Evolutionary conservation across 2,113 vertebrate species (phyloP), one percentile per base, ranked within the genome.

Genomic region (Athene cunicularia): DNA sequence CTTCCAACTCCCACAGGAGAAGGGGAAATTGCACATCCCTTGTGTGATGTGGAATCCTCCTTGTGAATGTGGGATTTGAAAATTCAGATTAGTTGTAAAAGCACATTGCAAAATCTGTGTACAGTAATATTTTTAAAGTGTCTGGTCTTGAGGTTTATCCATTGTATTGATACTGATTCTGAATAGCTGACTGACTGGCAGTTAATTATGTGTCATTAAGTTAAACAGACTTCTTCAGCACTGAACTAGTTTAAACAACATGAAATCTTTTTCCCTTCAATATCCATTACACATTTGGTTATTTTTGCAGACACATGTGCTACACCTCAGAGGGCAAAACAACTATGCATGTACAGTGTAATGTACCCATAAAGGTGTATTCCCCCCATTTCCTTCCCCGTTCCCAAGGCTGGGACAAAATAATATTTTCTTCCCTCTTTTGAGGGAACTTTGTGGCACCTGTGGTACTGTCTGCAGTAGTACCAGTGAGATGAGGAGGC

Each of bases 41-140:
- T 39, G 6, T 59, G 47, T 59, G 32, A 20, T 24, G 16, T 37
- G 26, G 19, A 17, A 73, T 70, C 35, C 33, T 90, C 9, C 50
- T 30, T 64, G 12, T 2, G 0, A 47, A 50, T 16, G 5, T 5
- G 4, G 33, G 3, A 35, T 50, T 67, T 0, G 4, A 87, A 84
- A 85, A 37, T 32, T 2, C 47, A 27, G 24, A 20, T 14, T 32
- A 32, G 37, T 20, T 52, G 16, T 62, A 59, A 77, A 50, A 70
- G 4, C 14, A 49, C 45, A 12, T 47, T 87, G 47, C 22, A 50
- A 79, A 93, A 81, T 79, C 3, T 20, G 32, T 17, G 23, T 58
- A 37, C 6, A 11, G 49, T 53, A 56, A 16, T 9, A 26, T 28
- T 43, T 89, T 91, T 63, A 5, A 70, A 66, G 19, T 39, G 20